Base-by-base conservation (phyloP, 1,140 invertebrate genomes). In the Bombus consobrinus region DNA sequence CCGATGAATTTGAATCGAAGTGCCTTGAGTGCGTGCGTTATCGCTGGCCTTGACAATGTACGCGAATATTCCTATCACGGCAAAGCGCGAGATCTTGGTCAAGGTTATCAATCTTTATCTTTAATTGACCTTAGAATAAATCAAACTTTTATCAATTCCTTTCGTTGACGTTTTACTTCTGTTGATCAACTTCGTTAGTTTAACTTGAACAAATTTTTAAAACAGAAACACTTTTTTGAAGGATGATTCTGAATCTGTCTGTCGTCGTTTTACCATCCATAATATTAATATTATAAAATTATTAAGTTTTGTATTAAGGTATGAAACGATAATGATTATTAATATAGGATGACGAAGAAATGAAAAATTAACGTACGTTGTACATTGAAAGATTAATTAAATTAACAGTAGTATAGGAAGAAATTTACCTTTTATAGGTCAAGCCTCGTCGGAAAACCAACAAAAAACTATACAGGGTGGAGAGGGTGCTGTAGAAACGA, bases 21-120 rank as follows among this genome's bases (percentile, higher is more conserved):
- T 39, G 98, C 98, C 0, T 94, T 98, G 10, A 97, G 97, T 3
- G 98, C 98, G 0, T 98, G 98, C 90, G 98, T 98, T 12, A 96
- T 98, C 34, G 96, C 96, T 75, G 97, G 97, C 2, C 94, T 98
- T 53, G 96, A 97, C 0, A 98, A 98, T 93, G 97, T 97, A 0
- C 96, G 96, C 18, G 97, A 98, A 89, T 98, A 98, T 92, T 93
- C 93, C 8, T 92, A 91, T 78, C 89, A 91, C 1, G 86, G 93
- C 59, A 94, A 92, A 83, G 90, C 91, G 12, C 90, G 85, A 37
- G 89, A 92, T 80, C 87, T 91, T 22, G 90, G 88, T 37, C 92
- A 93, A 90, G 91, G 89, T 90, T 62, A 53, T 79, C 39, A 22
- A 25, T 12, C 3, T 1, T 10, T 68, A 53, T 53, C 47, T 22